phyloP scores from a whole-genome alignment of 92 coral and sea anemone species.

The Desmophyllum pertusum region DNA sequence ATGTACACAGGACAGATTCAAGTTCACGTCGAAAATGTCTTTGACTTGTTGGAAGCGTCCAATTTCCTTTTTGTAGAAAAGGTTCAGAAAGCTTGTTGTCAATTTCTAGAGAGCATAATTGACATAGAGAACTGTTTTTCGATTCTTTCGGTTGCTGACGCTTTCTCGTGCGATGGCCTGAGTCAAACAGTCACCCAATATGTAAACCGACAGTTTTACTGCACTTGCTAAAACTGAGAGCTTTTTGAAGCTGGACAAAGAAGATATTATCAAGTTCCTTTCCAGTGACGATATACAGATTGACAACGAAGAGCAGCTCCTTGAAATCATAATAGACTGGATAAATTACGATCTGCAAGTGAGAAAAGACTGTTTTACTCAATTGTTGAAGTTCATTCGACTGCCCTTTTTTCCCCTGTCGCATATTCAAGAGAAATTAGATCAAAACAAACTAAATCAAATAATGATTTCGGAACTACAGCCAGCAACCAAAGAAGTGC shows the following conservation, averaged over 20 bases:
- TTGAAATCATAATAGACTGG: slow-evolving; percentile 75
- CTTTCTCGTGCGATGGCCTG: slow-evolving; percentile 65
- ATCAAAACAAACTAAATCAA: slow-evolving; percentile 34
- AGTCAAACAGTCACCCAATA: slow-evolving; percentile 59
- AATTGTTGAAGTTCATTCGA: slow-evolving; percentile 68
- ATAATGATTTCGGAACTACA: not conserved
- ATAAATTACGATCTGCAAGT: slow-evolving; percentile 48
- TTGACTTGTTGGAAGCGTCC: slow-evolving; percentile 80
- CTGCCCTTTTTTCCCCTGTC: slow-evolving; percentile 57
- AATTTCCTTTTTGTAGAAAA: slow-evolving; percentile 70
- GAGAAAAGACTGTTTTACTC: slow-evolving; percentile 36
- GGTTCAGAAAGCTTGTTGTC: slow-evolving; percentile 73
- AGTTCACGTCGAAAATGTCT: slow-evolving; percentile 67
- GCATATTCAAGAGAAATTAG: slow-evolving; percentile 20
- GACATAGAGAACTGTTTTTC: slow-evolving; percentile 75
- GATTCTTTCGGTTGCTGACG: slow-evolving; percentile 81
- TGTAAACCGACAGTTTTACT: slow-evolving; percentile 54
- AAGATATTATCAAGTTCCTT: slow-evolving; percentile 59
- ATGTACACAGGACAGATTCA: slow-evolving; percentile 83
- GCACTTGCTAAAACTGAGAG: slow-evolving; percentile 66
- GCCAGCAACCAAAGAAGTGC: not conserved
- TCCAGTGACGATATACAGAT: slow-evolving; percentile 81
- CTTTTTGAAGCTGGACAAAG: slow-evolving; percentile 53
- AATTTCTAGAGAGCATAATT: slow-evolving; percentile 63
- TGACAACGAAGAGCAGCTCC: slow-evolving; percentile 69